Base-by-base conservation (phyloP, 2,113 vertebrate genomes). In the Pogona vitticeps region DNA sequence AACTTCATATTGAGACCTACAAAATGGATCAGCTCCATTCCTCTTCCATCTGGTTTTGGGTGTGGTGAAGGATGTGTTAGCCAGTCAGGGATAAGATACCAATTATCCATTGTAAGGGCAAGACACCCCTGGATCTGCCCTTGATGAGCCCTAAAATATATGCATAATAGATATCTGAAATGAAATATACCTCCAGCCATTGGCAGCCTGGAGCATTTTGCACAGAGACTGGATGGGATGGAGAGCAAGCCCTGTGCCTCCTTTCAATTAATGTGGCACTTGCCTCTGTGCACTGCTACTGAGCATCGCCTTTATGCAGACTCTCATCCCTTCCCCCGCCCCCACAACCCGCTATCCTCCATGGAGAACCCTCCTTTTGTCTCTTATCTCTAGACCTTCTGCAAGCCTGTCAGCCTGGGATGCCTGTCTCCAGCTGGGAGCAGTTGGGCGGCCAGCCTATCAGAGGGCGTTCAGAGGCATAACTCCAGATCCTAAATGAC, bases 401-500 rank as follows among this genome's bases (percentile, higher is more conserved):
- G 36, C 28, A 40, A 71, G 86, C 36, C 52, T 76, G 38, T 84
- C 85, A 36, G 0, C 42, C 58, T 86, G 38, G 78, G 52, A 65
- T 82, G 71, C 80, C 73, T 56, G 75, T 67, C 38, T 31, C 92
- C 9, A 42, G 42, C 70, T 33, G 13, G 33, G 68, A 90, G 33
- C 38, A 89, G 5, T 56, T 65, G 85, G 77, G 31, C 86, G n/a
- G 84, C 79, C 59, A 42, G 91, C 10, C 80, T 78, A 71, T 85
- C 56, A 28, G 72, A 85, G 88, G 80, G 70, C 14, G 36, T 79
- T 72, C 83, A 13, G 52, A 86, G 85, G 85, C 88, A 82, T n/a
- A 67, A 61, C 83, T 90, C 59, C 85, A 80, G 63, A 86, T 90
- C 84, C 85, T 89, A 82, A 88, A 81, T 67, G 28, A 9, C 0